Percentiles rank a stretch among this genome's conserved stretches.
phyloP scores from a whole-genome alignment of 2,888 invertebrate species.

The Sycophila texana region DNA sequence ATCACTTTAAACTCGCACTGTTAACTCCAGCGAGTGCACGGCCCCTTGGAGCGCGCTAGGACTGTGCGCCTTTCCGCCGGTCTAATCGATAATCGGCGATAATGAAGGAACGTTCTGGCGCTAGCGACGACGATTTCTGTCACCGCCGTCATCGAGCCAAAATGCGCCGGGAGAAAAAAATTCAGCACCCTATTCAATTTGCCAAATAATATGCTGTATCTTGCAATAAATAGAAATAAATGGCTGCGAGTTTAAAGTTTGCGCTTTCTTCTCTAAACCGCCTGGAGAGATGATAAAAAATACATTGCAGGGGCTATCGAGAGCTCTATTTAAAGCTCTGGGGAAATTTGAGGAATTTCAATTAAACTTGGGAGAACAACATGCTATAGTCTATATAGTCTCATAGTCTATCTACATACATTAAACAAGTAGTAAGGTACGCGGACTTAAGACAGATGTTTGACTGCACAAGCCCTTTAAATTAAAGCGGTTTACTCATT shows the following conservation, averaged over 20 bases:
- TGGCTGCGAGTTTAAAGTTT: too few species aligned
- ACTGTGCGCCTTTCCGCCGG: constrained; percentile 58
- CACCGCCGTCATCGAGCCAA: background rate
- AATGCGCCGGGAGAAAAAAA: constrained; percentile 34
- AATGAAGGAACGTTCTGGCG: constrained; percentile 66
- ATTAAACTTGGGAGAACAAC: constrained; percentile 49
- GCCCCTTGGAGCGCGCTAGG: constrained; percentile 43
- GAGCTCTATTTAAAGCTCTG: background rate
- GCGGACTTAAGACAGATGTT: constrained; percentile 26
- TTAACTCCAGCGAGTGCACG: constrained; percentile 66
- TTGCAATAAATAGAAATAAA: too few species aligned
- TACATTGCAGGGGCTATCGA: too few species aligned
- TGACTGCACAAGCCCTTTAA: constrained; percentile 29
- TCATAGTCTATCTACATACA: constrained; percentile 46
- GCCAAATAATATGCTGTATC: too few species aligned
- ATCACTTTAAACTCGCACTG: constrained; percentile 74
- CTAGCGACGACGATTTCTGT: constrained; percentile 39
- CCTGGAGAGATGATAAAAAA: too few species aligned
- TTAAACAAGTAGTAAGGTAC: constrained; percentile 36
- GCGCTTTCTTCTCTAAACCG: too few species aligned
- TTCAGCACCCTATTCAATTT: background rate
- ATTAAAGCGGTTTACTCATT: constrained; percentile 10
- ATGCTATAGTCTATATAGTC: constrained; percentile 20
- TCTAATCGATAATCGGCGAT: constrained; percentile 69
- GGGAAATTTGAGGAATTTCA: constrained; percentile 52